phyloP scores from a whole-genome alignment of 37 sponge, comb jelly and placozoan species.

The Halichondria panicea region DNA sequence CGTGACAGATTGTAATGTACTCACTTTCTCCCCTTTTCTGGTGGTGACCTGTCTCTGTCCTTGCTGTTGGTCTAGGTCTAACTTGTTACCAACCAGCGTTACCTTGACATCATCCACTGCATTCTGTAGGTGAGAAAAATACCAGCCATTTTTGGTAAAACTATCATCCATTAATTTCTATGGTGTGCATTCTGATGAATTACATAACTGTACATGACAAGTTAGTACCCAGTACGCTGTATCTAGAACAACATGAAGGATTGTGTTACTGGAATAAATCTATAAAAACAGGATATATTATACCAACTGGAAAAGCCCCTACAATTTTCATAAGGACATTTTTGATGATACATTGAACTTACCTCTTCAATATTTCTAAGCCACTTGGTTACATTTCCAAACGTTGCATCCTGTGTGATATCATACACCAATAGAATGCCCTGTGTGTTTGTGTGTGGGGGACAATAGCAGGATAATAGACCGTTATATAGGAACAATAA shows the following conservation, averaged over 20 bases:
- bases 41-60: constrained; percentile 46
- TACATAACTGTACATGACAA: not conserved
- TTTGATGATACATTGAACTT: not conserved
- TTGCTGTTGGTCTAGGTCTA: constrained; percentile 52
- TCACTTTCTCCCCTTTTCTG: constrained; percentile 61
- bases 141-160: not conserved
- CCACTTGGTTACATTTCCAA: constrained; percentile 83
- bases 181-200: not conserved
- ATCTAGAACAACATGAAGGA: not conserved
- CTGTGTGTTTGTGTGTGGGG: no score
- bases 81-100: constrained; percentile 70
- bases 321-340: not conserved
- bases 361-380: constrained; percentile 82
- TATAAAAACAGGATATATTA: no score
- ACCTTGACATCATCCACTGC: constrained; percentile 63
- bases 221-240: not conserved
- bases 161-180: not conserved
- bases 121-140: constrained; percentile 27
- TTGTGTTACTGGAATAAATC: not conserved
- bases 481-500: no score
- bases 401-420: constrained; percentile 73
- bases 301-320: not conserved
- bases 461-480: no score
- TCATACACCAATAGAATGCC: constrained; percentile 86
- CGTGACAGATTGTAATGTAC: not conserved